Conservation (phyloP, 2,113 vertebrate species). For the Falcunculus frontatus region DNA sequence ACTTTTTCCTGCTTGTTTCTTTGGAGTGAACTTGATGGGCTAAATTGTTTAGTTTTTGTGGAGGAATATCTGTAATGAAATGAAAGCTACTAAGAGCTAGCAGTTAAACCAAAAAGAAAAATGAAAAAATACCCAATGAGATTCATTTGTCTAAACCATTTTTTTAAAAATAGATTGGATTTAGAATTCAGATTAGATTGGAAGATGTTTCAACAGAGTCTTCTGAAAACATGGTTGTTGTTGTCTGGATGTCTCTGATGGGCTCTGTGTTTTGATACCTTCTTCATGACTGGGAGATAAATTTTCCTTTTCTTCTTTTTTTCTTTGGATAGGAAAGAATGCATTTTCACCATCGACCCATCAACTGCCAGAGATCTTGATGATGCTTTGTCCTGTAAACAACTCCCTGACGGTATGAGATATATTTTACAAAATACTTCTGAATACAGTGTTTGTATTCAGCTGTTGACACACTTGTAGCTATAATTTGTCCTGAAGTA, state of each 20-base stretch:
- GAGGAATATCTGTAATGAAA: neutral
- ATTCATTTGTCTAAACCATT: neutral
- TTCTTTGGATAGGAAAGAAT: constrained; percentile 82
- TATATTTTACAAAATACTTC: neutral
- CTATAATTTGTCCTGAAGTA: neutral
- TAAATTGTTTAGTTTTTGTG: constrained; percentile 8
- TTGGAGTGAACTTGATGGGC: constrained; percentile 3
- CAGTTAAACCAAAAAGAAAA: neutral
- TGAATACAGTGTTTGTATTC: constrained; percentile 7
- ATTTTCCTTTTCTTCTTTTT: constrained; percentile 56
- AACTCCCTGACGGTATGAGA: constrained; percentile 82
- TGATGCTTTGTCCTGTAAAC: constrained; percentile 85
- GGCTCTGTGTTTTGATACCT: neutral
- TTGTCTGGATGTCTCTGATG: neutral
- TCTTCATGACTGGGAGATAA: constrained; percentile 34
- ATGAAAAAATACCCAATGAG: neutral
- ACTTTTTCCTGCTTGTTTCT: neutral
- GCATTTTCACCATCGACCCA: constrained; percentile 87
- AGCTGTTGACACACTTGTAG: neutral
- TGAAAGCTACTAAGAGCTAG: neutral
- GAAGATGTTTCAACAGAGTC: neutral
- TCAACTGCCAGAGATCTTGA: constrained; percentile 85
- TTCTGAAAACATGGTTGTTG: neutral
- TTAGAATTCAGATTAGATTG: neutral
- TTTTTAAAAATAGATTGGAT: neutral